Base-by-base conservation (phyloP, 2,797 vertebrate species). In the Champsocephalus esox region DNA sequence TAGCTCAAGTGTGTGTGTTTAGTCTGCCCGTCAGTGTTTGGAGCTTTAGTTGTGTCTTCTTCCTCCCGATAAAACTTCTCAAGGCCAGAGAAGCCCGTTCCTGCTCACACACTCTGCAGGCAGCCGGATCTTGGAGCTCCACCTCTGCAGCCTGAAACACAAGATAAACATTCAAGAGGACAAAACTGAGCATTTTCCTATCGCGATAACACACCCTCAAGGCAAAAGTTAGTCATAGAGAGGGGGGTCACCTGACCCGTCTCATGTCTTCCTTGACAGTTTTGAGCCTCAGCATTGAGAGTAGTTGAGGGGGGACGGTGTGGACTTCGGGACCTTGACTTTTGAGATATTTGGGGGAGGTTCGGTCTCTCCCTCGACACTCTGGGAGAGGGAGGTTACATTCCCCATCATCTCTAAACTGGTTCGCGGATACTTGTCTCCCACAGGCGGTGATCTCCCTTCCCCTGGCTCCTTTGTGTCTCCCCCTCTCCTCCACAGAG, bases 11-110 rank as follows among this genome's bases (percentile, higher is more conserved):
- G 70, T 14, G 70, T 14, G 83, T 89, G 81, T 93, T 92, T 86
- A 92, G 89, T 93, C 92, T 94, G 69, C 58, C 79, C 77, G 88
- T 79, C 75, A 85, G 76, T 28, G 78, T 70, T 60, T 80, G 82
- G 71, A 79, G 63, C 58, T 66, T 79, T 67, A 93, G 90, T 73
- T 92, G 91, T 84, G 89, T 93, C 83, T 83, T 90, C 79, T 90
- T 90, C 63, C 70, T 88, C 74, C 87, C 85, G 89, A 95, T 93
- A 90, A 95, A 94, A 80, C 64, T 70, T 59, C 54, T 78, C 82
- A 91, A 90, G 75, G 94, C 89, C 85, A 89, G 62, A 49, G 79
- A 67, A 34, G 88, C 84, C 64, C 73, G 89, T 69, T 85, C 71
- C 80, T 82, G 84, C 75, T 80, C 70, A 79, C 90, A 90, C 65